phyloP scores from a whole-genome alignment of 2,888 invertebrate genomes.

The Polydrusus cervinus region DNA sequence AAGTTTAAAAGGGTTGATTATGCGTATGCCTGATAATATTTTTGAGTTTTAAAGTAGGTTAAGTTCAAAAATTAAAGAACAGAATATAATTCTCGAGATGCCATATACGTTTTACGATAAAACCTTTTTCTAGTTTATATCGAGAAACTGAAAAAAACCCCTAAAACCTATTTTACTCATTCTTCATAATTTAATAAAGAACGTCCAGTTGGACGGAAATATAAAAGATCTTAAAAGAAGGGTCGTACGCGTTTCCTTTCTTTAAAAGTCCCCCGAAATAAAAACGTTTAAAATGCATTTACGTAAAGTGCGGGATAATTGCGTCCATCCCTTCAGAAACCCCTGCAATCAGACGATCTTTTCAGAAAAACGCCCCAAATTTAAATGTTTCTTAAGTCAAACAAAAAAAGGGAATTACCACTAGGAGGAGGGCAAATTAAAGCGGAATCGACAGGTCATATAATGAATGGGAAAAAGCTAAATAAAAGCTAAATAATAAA shows the following conservation, averaged over 20 bases:
- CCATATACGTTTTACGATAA: too few species aligned
- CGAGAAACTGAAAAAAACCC: not conserved
- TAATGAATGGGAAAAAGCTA: conserved; percentile 41
- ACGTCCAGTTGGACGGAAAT: conserved; percentile 20
- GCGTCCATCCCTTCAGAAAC: conserved; percentile 48
- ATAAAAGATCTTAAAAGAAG: conserved; percentile 28
- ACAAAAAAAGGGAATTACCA: conserved; percentile 62
- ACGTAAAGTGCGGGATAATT: conserved; percentile 54
- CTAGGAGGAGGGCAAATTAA: conserved; percentile 63
- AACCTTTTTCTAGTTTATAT: too few species aligned
- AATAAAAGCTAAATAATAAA: conserved; percentile 35
- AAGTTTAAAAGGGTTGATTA: too few species aligned
- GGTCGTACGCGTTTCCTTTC: conserved; percentile 28
- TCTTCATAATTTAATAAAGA: conserved; percentile 1
- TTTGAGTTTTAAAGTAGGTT: too few species aligned
- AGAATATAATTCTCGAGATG: too few species aligned
- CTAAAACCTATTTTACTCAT: not conserved
- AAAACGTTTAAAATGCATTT: conserved; percentile 51
- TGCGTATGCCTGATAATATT: too few species aligned
- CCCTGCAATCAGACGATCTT: conserved; percentile 47
- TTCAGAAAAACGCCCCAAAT: conserved; percentile 63
- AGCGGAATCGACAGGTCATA: conserved; percentile 61
- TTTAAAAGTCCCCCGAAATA: conserved; percentile 39
- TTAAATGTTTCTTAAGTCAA: conserved; percentile 66
- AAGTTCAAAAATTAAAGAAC: too few species aligned